These are phyloP conservation scores for Geopemphigus sp. DNA, from an alignment of 1,140 invertebrate genomes.

Conservation along the genomic window DNA sequence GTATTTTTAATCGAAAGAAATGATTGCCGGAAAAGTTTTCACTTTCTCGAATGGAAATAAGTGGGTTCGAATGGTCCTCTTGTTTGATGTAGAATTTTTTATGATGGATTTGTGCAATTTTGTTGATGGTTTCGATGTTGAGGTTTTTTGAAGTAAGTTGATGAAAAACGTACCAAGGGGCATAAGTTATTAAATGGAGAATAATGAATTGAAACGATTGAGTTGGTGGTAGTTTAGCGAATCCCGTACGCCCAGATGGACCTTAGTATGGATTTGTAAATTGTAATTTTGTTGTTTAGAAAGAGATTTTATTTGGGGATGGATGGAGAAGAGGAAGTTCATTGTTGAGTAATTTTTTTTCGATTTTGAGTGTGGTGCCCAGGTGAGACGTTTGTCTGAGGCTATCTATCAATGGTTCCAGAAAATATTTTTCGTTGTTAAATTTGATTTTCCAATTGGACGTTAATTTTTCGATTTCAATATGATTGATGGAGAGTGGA, in stretches of 20 bases:
- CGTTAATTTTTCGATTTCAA: neutral
- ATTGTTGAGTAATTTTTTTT: too few species aligned
- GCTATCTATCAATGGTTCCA: neutral
- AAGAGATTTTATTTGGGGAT: neutral
- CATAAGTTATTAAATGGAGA: neutral
- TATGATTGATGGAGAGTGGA: neutral
- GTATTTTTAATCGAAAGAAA: neutral
- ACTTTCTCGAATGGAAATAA: neutral
- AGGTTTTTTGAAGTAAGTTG: neutral
- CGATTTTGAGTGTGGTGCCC: too few species aligned
- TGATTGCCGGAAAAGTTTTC: neutral
- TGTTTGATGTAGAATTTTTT: neutral
- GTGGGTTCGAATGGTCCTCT: neutral
- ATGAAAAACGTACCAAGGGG: neutral
- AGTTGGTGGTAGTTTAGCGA: neutral
- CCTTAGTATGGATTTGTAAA: neutral
- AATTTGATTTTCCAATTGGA: slow-evolving; percentile 4
- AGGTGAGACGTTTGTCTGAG: neutral
- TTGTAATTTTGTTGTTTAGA: neutral
- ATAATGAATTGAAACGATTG: neutral
- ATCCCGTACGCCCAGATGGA: neutral
- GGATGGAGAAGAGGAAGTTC: too few species aligned
- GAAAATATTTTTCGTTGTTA: neutral
- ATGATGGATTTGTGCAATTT: neutral
- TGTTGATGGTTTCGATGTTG: neutral